Percentiles rank a stretch among this genome's conserved stretches.
These are phyloP conservation scores for Urocitellus parryii DNA, from an alignment of 2,113 vertebrate species.

Conservation along the genomic window DNA sequence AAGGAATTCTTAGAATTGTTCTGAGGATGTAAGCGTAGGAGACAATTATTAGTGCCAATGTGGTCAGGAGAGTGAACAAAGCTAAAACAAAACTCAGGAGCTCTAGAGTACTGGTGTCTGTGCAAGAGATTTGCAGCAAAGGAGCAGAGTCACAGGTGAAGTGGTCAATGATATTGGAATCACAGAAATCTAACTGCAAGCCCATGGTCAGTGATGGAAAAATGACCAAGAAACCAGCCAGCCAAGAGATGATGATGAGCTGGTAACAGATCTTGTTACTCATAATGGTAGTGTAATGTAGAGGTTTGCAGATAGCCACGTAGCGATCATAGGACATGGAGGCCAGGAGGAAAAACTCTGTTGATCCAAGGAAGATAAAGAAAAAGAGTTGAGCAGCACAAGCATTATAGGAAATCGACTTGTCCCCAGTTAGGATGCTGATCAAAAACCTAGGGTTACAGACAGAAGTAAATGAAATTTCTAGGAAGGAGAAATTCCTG, in stretches of 20 bases:
- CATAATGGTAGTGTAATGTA: slow-evolving; percentile 78
- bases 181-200: slow-evolving; percentile 68
- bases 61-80: slow-evolving; percentile 53
- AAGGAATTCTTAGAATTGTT: slow-evolving; percentile 69
- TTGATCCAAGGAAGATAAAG: slow-evolving; percentile 44
- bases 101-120: slow-evolving; percentile 63
- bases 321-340: slow-evolving; percentile 83
- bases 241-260: slow-evolving; percentile 67
- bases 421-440: slow-evolving; percentile 63
- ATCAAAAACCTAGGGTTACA: slow-evolving; percentile 71
- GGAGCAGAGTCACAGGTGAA: slow-evolving; percentile 71
- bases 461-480: slow-evolving; percentile 73
- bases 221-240: slow-evolving; percentile 71
- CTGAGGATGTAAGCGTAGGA: slow-evolving; percentile 70
- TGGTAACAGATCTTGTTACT: slow-evolving; percentile 68
- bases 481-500: slow-evolving; percentile 74
- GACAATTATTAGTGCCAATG: slow-evolving; percentile 30
- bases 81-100: slow-evolving; percentile 57
- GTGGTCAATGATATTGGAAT: slow-evolving; percentile 65
- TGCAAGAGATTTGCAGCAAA: slow-evolving; percentile 67
- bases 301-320: slow-evolving; percentile 80
- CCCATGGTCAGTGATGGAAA: slow-evolving; percentile 67
- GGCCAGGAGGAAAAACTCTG: slow-evolving; percentile 75
- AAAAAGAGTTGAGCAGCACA: slow-evolving; percentile 65
- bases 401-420: slow-evolving; percentile 58